Base-by-base conservation (phyloP, 2,888 invertebrate genomes). In the Scaptomyza cyrtandrae region DNA sequence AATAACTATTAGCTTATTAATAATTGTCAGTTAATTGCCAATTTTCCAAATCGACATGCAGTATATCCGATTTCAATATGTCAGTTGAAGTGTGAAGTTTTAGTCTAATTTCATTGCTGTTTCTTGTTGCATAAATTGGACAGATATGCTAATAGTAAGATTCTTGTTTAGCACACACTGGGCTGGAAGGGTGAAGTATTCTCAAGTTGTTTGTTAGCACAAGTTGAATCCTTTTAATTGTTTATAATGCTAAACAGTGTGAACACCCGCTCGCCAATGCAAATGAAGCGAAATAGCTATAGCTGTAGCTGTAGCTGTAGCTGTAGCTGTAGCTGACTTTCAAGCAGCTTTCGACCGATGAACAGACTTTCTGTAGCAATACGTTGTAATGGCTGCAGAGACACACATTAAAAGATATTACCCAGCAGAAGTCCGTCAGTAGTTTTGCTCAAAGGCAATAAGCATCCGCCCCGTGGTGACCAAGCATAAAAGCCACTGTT, bases 261-360 rank as follows among this genome's bases (percentile, higher is more conserved):
- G 6, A 35, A 50, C 50, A 50, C 35, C 35, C 50, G 50, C 10
- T 50, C n/a, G 50, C 19, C 19, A 19, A 50, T 50, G 50, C 35
- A 50, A 50, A 50, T 50, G 35, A n/a, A 50, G 19, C 35, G n/a
- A n/a, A 35, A 35, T 19, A 35, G 33, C 19, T 33, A n/a, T 9
- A 33, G n/a, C n/a, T n/a, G n/a, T n/a, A n/a, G n/a, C n/a, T n/a
- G n/a, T n/a, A n/a, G n/a, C n/a, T n/a, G n/a, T n/a, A n/a, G n/a
- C n/a, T n/a, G n/a, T n/a, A n/a, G n/a, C n/a, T n/a, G n/a, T n/a
- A n/a, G 35, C 49, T 35, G 49, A 35, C 49, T 35, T 50, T 19
- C 24, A 35, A 19, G 9, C 49, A 35, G 9, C 19, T 19, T 49
- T 33, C 49, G 16, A 16, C 49, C 19, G 19, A 19, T 19, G 3